Evolutionary conservation across 1,140 invertebrate genomes (phyloP).

Genomic region (Acromyrmex heyeri): DNA sequence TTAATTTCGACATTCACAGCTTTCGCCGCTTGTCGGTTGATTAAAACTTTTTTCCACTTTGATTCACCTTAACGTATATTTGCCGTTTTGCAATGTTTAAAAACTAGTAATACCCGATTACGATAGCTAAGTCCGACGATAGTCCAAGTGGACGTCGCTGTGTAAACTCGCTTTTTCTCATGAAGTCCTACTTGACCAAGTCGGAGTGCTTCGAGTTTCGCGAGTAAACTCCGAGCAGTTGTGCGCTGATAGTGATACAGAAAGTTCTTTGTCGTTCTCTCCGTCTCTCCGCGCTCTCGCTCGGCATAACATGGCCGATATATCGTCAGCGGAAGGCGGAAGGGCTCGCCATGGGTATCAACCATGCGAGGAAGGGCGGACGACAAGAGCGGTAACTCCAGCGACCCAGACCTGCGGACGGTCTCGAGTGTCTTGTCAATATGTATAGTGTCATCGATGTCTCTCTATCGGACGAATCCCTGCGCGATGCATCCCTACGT

Average conservation of each 20-base stretch:
- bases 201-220: slow-evolving; percentile 28
- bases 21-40: neutral
- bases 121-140: slow-evolving; percentile 5
- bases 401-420: slow-evolving; percentile 76
- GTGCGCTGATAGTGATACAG: slow-evolving; percentile 40
- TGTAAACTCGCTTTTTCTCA: slow-evolving; percentile 42
- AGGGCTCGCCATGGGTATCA: slow-evolving; percentile 39
- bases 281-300: neutral
- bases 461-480: slow-evolving; percentile 81
- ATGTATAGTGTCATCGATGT: slow-evolving; percentile 86
- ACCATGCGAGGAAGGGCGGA: slow-evolving; percentile 51
- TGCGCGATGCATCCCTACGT: slow-evolving; percentile 65
- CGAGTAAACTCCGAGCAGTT: slow-evolving; percentile 47
- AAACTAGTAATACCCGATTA: slow-evolving; percentile 20
- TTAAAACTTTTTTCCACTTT: slow-evolving; percentile 6
- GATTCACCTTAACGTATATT: neutral
- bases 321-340: neutral
- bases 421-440: slow-evolving; percentile 85
- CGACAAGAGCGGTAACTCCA: slow-evolving; percentile 44
- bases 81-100: slow-evolving; percentile 1
- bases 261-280: slow-evolving; percentile 46
- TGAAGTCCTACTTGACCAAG: slow-evolving; percentile 39
- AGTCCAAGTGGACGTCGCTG: slow-evolving; percentile 22
- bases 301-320: slow-evolving; percentile 43
- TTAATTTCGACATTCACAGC: neutral